Percentiles rank a stretch among this genome's conserved stretches.
phyloP scores from a whole-genome alignment of 2,888 invertebrate species.

The Chymomyza fuscimana region DNA sequence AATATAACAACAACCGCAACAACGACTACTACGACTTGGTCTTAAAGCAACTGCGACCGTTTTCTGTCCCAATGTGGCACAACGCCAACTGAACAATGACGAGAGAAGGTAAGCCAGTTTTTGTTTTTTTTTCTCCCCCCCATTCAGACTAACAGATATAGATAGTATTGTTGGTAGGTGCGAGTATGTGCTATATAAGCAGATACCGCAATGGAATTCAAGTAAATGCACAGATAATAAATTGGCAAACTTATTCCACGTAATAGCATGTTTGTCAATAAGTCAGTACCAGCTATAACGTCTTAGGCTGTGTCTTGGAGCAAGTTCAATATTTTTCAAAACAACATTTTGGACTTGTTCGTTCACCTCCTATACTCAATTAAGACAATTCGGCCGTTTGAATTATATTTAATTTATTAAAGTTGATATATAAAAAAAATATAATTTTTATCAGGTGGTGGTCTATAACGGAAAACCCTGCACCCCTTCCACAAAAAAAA shows the following conservation, averaged over 20 bases:
- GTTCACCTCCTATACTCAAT: too few relatives aligned
- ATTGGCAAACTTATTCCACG: background rate
- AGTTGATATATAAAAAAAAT: too few relatives aligned
- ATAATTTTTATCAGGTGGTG: too few relatives aligned
- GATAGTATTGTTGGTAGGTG: conserved; percentile 17
- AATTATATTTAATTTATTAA: too few relatives aligned
- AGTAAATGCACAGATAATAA: background rate
- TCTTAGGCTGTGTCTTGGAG: too few relatives aligned
- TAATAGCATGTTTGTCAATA: background rate
- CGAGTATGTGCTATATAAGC: conserved; percentile 18
- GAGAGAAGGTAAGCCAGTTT: conserved; percentile 74
- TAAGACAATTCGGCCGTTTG: too few relatives aligned
- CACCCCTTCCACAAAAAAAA: too few relatives aligned
- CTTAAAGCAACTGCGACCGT: background rate
- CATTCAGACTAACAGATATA: conserved; percentile 39
- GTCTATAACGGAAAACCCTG: too few relatives aligned
- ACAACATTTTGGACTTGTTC: too few relatives aligned
- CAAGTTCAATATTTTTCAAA: background rate
- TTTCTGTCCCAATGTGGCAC: conserved; percentile 1
- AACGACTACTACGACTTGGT: conserved; percentile 11
- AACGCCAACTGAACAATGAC: conserved; percentile 48
- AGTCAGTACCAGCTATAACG: background rate
- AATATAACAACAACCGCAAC: conserved; percentile 19
- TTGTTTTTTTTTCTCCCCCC: conserved; percentile 46
- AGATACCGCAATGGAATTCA: conserved; percentile 22